Base-by-base conservation (phyloP, 2,113 vertebrate species). In the Paratilapia polleni region DNA sequence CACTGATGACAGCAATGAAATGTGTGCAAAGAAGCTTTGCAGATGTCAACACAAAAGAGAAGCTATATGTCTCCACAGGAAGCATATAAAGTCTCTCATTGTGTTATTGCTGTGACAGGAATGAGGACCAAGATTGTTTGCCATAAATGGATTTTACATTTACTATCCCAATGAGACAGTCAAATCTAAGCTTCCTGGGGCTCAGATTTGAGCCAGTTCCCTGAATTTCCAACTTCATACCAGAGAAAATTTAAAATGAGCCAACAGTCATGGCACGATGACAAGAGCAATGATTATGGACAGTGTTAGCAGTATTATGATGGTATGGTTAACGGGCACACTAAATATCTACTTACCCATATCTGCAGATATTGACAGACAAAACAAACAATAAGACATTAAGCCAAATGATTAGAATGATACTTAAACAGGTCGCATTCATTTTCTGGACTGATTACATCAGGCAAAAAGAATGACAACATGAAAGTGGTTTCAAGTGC, bases 331-430 rank as follows among this genome's bases (percentile, higher is more conserved):
- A 81, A 63, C 52, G 74, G 49, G 49, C 47, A 88, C 66, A 73
- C 28, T 61, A 41, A 87, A 56, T 78, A 80, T 74, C 34, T 94
- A 94, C 95, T 95, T 83, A 95, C 94, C 93, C 92, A 77, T 93
- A 87, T 90, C 94, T 95, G 94, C 81, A 87, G 87, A 93, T 75
- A 79, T 47, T 78, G 62, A 91, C 34, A 77, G 26, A 88, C 8
- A 83, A 64, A 91, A 89, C 22, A 91, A 90, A 91, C 8, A n/a
- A 86, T 28, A 89, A 77, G 22, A 87, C 20, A 87, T 83, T 79
- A 90, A 85, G 76, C 47, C 5, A 83, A 68, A 58, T 47, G 6
- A 77, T 88, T 90, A 82, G 81, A 89, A 26, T 38, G 8, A 70
- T n/a, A 64, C 57, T 60, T 68, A 81, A 38, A 81, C 24, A 77